Conservation (phyloP, 2,113 vertebrate genomes). For the Pan paniscus region DNA sequence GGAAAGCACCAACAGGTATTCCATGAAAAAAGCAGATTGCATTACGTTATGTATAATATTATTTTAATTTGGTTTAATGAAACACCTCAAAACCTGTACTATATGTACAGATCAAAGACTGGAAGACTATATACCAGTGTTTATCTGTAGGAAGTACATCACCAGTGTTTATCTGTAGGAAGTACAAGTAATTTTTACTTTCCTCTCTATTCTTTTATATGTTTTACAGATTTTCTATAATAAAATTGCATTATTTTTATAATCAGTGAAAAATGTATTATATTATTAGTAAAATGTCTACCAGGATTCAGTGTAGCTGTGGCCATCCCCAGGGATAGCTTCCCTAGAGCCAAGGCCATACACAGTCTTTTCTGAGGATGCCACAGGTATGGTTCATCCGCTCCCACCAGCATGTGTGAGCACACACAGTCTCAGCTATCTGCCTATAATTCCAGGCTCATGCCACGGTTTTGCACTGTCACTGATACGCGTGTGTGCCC, state of each 20-base stretch:
- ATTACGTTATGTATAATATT: not conserved
- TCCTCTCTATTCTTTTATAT: not conserved
- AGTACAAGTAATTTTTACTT: not conserved
- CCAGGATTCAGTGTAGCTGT: not conserved
- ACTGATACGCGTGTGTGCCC: accelerated
- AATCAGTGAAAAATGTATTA: slow-evolving; percentile 8
- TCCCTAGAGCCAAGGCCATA: not conserved
- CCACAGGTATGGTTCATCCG: accelerated
- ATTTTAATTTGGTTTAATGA: not conserved
- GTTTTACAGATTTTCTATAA: not conserved
- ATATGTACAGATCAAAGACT: not conserved
- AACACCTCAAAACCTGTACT: accelerated
- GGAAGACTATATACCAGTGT: not conserved
- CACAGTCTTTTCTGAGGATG: not conserved
- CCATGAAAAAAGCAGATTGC: not conserved
- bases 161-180: not conserved
- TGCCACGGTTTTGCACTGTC: accelerated
- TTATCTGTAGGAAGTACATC: not conserved
- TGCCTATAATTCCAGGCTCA: not conserved
- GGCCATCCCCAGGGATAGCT: not conserved
- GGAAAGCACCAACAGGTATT: not conserved
- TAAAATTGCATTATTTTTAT: slow-evolving; percentile 27
- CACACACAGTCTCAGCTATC: not conserved
- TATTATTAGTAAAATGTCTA: not conserved
- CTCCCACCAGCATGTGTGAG: not conserved